A percentile compares a stretch with the other conserved stretches of the same genome.
phyloP scores from a whole-genome alignment of 2,113 vertebrate genomes.

The Chelonoidis abingdonii region DNA sequence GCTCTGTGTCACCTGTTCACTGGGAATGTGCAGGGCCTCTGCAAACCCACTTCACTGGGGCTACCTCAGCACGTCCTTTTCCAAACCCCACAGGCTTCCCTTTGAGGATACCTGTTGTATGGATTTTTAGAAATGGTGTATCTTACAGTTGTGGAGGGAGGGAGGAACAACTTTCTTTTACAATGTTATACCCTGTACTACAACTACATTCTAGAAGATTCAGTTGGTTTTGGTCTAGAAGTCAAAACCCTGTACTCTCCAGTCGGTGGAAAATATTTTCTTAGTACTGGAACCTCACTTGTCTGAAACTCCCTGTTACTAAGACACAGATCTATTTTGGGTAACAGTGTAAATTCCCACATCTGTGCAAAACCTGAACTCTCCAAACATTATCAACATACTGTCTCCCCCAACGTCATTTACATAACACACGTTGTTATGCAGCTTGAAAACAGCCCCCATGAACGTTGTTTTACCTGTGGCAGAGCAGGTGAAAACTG shows the following conservation, averaged over 20 bases:
- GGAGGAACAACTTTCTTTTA: constrained; percentile 24
- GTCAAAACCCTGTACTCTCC: neutral
- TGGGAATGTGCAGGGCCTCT: fast-evolving
- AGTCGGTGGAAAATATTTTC: fast-evolving
- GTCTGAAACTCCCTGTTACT: neutral
- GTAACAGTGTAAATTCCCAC: neutral
- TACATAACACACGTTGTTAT: fast-evolving
- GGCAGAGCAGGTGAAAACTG: neutral
- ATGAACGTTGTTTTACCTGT: neutral
- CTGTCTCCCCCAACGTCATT: fast-evolving
- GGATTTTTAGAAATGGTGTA: neutral
- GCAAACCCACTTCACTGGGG: neutral
- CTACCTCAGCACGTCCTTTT: fast-evolving
- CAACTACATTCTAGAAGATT: neutral
- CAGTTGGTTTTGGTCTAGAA: neutral
- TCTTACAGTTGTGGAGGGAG: fast-evolving
- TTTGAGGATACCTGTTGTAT: neutral
- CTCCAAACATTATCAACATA: neutral
- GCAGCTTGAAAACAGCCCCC: neutral
- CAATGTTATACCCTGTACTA: neutral
- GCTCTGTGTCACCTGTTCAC: fast-evolving
- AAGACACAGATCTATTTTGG: fast-evolving
- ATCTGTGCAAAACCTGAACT: neutral
- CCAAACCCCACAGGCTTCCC: neutral
- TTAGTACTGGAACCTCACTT: neutral